These are phyloP conservation scores for Cnemophilus loriae DNA, from an alignment of 2,113 vertebrate species.

Conservation along the genomic window DNA sequence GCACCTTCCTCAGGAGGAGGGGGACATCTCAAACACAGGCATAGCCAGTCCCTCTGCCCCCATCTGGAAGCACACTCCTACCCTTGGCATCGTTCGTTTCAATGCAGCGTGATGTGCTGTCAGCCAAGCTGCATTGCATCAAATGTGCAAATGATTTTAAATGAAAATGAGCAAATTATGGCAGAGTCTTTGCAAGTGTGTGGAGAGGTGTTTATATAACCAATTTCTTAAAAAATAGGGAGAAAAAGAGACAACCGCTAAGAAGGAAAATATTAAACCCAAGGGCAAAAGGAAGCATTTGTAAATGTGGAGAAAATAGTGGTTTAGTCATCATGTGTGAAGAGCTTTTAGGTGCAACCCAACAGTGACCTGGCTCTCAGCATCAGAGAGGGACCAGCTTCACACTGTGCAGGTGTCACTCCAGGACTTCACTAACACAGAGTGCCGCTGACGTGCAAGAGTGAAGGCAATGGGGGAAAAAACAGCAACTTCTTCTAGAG, in stretches of 20 bases:
- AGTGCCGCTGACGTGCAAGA: not conserved
- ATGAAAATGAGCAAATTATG: not conserved
- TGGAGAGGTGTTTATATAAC: not conserved
- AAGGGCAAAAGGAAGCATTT: not conserved
- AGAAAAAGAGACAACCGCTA: not conserved
- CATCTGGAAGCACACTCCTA: not conserved
- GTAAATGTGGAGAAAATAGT: not conserved
- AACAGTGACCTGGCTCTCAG: accelerated
- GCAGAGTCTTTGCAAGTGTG: not conserved
- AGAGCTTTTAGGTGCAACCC: not conserved
- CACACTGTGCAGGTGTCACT: accelerated
- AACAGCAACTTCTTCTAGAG: not conserved
- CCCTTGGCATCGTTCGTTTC: not conserved
- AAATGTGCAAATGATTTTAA: not conserved
- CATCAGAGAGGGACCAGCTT: not conserved
- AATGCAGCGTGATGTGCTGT: not conserved
- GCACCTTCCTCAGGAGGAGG: not conserved
- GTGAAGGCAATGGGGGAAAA: not conserved
- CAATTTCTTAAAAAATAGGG: not conserved
- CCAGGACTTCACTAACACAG: not conserved
- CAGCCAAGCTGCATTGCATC: not conserved
- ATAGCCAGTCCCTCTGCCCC: not conserved
- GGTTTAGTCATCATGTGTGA: not conserved
- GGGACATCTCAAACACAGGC: not conserved
- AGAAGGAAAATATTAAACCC: not conserved